Evolutionary conservation across 2,113 vertebrate species (phyloP).

Genomic region (Cavia aperea): DNA sequence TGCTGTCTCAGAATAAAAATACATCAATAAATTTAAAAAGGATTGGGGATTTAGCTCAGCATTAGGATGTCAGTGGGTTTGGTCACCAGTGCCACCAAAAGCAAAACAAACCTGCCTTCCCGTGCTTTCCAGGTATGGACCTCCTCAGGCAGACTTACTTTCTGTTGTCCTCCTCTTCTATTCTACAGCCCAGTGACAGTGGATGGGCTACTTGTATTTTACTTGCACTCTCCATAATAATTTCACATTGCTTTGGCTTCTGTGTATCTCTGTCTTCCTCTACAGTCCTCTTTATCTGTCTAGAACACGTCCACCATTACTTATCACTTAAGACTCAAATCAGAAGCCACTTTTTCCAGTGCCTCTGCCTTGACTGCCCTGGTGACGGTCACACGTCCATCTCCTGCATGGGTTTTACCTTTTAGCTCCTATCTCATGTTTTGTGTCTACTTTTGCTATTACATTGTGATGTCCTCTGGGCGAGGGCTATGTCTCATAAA

Average conservation of each 20-base stretch:
- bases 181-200: neutral
- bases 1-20: neutral
- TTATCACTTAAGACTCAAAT: neutral
- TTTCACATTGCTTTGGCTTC: neutral
- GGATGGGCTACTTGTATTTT: neutral
- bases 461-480: constrained; percentile 51
- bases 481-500: constrained; percentile 51
- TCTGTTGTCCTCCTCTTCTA: neutral
- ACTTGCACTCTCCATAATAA: neutral
- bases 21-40: neutral
- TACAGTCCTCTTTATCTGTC: neutral
- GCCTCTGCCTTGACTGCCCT: neutral
- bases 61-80: neutral
- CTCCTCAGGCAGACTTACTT: neutral
- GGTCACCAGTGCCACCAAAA: neutral
- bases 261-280: neutral
- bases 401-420: neutral
- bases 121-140: neutral
- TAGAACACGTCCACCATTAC: neutral
- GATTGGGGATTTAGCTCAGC: neutral
- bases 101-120: neutral
- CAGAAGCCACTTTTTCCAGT: neutral
- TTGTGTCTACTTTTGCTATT: constrained; percentile 44
- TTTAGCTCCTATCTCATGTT: neutral
- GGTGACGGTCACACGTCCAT: neutral